Conservation (phyloP, 2,797 vertebrate species). For the Rhodeus uyekii region DNA sequence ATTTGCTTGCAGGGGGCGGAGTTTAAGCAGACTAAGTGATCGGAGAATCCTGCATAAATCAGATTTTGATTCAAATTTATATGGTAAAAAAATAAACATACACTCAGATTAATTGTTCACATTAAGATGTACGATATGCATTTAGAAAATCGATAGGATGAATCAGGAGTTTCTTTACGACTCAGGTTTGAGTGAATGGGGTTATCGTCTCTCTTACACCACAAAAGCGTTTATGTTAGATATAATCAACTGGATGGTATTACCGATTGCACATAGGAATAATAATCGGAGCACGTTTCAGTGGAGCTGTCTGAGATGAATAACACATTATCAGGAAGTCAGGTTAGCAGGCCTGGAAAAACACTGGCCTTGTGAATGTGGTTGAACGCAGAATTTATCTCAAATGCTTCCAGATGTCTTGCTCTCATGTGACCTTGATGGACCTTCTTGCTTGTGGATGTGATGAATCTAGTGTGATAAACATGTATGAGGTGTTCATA, state of each 20-base stretch:
- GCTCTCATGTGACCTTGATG: conserved; percentile 55
- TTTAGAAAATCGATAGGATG: neutral
- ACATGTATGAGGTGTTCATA: neutral
- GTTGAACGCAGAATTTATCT: conserved; percentile 33
- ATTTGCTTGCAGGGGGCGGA: too few relatives aligned
- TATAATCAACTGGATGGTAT: conserved; percentile 16
- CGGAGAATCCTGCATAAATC: too few relatives aligned
- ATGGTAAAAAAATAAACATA: neutral
- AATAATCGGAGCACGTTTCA: conserved; percentile 60
- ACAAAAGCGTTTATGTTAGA: neutral
- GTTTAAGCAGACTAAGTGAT: neutral
- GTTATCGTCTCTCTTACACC: neutral
- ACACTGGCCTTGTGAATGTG: conserved; percentile 25
- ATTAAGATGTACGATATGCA: neutral
- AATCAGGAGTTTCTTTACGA: too few relatives aligned
- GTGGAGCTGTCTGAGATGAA: conserved; percentile 37
- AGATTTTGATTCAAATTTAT: neutral
- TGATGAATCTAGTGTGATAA: neutral
- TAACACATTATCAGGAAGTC: conserved; percentile 30
- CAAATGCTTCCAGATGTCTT: conserved; percentile 64
- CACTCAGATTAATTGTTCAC: neutral
- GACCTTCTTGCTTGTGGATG: neutral
- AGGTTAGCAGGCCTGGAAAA: conserved; percentile 39
- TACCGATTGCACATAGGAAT: conserved; percentile 44
- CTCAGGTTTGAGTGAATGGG: neutral